These are phyloP conservation scores for Ips typographus DNA, from an alignment of 1,140 invertebrate species.

Conservation along the genomic window DNA sequence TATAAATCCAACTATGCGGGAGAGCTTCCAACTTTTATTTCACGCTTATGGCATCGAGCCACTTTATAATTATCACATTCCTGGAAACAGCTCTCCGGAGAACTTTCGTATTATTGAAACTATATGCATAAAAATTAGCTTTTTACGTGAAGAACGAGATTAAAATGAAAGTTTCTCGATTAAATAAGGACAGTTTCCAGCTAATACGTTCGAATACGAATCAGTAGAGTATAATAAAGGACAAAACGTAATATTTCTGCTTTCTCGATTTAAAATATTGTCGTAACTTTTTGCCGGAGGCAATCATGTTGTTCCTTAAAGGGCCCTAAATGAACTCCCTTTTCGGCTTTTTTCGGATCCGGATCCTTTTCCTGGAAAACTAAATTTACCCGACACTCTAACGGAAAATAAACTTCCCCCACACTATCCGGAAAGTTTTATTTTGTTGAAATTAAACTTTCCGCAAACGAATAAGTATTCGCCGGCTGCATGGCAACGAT, in stretches of 20 bases:
- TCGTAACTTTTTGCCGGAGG: too few relatives aligned
- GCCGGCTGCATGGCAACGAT: not conserved
- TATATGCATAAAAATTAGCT: not conserved
- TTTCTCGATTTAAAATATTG: not conserved
- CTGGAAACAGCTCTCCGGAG: conserved; percentile 15
- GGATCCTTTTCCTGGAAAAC: not conserved
- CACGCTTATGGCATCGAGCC: conserved; percentile 3
- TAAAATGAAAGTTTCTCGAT: too few relatives aligned
- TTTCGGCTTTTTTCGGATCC: too few relatives aligned
- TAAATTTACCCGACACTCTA: not conserved
- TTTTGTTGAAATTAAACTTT: conserved; percentile 4
- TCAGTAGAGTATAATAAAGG: too few relatives aligned
- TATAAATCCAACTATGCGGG: conserved; percentile 20
- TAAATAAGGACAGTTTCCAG: too few relatives aligned
- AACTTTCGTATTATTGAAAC: conserved; percentile 6
- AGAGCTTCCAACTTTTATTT: conserved; percentile 16
- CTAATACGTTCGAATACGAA: too few relatives aligned
- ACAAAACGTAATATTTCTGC: not conserved
- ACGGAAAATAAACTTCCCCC: not conserved
- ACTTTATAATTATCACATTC: conserved; percentile 24
- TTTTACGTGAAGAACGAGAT: too few relatives aligned
- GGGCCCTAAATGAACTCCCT: too few relatives aligned
- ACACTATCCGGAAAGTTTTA: not conserved
- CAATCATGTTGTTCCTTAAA: too few relatives aligned
- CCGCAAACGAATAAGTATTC: not conserved